Evolutionary conservation across 2,888 invertebrate genomes (phyloP).

Genomic region (Heteromyza rotundicornis): DNA sequence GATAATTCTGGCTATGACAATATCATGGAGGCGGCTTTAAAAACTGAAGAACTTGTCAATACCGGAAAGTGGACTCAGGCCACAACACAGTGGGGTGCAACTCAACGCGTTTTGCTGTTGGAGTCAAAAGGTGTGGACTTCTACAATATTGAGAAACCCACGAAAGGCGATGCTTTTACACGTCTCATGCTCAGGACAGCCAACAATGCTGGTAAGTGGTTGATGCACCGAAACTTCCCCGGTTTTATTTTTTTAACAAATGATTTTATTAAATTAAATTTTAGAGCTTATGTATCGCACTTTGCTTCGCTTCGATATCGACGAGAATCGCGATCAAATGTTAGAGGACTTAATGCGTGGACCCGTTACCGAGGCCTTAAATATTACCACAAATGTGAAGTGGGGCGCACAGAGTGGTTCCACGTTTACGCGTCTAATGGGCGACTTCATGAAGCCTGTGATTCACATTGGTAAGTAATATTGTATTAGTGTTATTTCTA

Average conservation of each 20-base stretch:
- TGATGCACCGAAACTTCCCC: neutral
- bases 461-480: constrained; percentile 67
- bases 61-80: constrained; percentile 68
- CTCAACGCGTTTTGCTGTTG: constrained; percentile 69
- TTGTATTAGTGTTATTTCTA: neutral
- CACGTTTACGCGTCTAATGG: constrained; percentile 69
- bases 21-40: constrained; percentile 68
- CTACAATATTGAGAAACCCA: constrained; percentile 73
- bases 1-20: constrained; percentile 70
- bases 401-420: constrained; percentile 70
- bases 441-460: constrained; percentile 84
- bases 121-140: constrained; percentile 76
- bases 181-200: constrained; percentile 23
- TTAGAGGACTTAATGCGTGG: constrained; percentile 74
- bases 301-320: constrained; percentile 51
- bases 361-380: constrained; percentile 70
- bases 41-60: constrained; percentile 67
- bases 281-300: constrained; percentile 55
- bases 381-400: constrained; percentile 68
- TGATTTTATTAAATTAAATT: too few species aligned
- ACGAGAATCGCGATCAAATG: constrained; percentile 49
- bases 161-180: constrained; percentile 41
- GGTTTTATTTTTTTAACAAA: neutral
- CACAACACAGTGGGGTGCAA: constrained; percentile 69
- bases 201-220: constrained; percentile 30